phyloP scores from a whole-genome alignment of 1,140 invertebrate genomes.

The Hyles vespertilio region DNA sequence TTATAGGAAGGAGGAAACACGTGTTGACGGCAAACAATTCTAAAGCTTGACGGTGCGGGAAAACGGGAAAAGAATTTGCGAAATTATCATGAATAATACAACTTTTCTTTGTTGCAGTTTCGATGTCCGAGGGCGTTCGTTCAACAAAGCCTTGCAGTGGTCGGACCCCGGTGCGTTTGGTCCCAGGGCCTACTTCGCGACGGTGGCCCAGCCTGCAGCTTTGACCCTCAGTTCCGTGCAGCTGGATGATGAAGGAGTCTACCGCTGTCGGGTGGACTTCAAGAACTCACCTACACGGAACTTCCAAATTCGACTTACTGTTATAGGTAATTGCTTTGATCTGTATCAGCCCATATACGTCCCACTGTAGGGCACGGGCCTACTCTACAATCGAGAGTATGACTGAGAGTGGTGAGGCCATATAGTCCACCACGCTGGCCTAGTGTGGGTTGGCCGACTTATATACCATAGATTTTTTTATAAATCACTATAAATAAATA shows the following conservation, averaged over 20 bases:
- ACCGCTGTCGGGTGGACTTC: conserved; percentile 93
- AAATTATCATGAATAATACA: too few species aligned
- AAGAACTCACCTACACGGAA: conserved; percentile 92
- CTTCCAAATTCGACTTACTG: conserved; percentile 91
- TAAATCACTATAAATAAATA: too few species aligned
- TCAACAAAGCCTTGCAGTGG: conserved; percentile 86
- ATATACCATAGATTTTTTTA: too few species aligned
- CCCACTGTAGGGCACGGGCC: too few species aligned
- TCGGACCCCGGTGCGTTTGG: conserved; percentile 86
- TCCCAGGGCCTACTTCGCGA: conserved; percentile 87
- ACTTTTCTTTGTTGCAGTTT: conserved; percentile 78
- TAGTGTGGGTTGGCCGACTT: too few species aligned
- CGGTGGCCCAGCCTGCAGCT: conserved; percentile 83
- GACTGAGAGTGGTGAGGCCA: too few species aligned
- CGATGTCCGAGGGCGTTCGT: conserved; percentile 85
- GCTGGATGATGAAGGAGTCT: conserved; percentile 88
- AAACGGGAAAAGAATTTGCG: background rate
- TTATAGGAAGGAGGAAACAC: too few species aligned
- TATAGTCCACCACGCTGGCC: too few species aligned
- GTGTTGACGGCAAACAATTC: too few species aligned
- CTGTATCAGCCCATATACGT: too few species aligned
- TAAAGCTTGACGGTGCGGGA: background rate
- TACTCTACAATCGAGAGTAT: too few species aligned
- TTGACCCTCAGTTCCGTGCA: conserved; percentile 89
- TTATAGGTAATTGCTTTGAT: conserved; percentile 83